Evolutionary conservation across 2,113 vertebrate genomes (phyloP).

Genomic region (Gambusia affinis): DNA sequence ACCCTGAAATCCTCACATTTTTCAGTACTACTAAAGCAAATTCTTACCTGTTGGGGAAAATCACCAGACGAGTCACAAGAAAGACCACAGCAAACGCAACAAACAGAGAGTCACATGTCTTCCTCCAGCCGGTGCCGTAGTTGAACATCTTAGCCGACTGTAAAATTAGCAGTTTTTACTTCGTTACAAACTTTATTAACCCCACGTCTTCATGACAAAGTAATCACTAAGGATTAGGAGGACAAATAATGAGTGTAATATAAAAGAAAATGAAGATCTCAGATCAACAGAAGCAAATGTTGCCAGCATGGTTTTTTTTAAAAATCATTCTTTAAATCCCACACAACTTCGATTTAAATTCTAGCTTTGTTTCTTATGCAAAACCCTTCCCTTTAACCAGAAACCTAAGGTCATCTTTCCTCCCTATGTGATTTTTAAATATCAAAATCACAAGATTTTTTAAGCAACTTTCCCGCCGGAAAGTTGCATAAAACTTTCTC

Average conservation of each 20-base stretch:
- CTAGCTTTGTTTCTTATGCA: neutral
- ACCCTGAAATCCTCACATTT: neutral
- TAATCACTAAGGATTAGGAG: neutral
- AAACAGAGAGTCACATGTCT: conserved; percentile 82
- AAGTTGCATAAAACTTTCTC: no score
- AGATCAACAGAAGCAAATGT: neutral
- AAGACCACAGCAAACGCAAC: conserved; percentile 85
- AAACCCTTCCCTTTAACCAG: neutral
- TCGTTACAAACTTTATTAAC: neutral
- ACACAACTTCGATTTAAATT: neutral
- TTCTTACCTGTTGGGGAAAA: conserved; percentile 88
- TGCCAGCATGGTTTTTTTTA: neutral
- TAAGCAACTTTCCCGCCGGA: neutral
- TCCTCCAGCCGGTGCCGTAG: conserved; percentile 87
- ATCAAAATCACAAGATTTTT: conserved; percentile 40
- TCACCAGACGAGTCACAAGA: conserved; percentile 82
- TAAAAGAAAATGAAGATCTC: neutral
- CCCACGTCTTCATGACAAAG: neutral
- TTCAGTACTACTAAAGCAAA: neutral
- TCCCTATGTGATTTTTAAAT: neutral
- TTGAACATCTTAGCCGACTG: conserved; percentile 90
- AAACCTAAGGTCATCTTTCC: conserved; percentile 2
- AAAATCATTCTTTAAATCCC: neutral
- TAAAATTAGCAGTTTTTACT: conserved; percentile 16
- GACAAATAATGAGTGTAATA: neutral